These are phyloP conservation scores for Laticauda colubrina DNA, from an alignment of 2,113 vertebrate genomes.

Conservation along the genomic window DNA sequence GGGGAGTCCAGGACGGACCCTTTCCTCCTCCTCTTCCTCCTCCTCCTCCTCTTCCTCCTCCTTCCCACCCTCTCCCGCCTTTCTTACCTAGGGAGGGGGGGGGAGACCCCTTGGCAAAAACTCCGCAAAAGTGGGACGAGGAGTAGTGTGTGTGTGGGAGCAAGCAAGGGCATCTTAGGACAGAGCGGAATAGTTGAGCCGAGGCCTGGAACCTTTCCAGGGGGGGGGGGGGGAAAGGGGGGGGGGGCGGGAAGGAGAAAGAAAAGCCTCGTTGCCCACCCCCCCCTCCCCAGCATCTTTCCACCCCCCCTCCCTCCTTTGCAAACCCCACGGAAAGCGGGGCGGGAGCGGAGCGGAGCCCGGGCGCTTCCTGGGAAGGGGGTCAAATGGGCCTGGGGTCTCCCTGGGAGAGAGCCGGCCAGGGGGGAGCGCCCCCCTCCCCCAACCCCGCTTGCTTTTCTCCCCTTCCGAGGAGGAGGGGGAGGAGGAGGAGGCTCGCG, in stretches of 20 bases:
- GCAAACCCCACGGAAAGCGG: not conserved
- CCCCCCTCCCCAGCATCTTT: not conserved
- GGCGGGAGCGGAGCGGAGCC: not conserved
- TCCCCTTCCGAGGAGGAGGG: not conserved
- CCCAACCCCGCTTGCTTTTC: not conserved
- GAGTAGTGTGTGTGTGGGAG: not conserved
- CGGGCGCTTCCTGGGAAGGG: not conserved
- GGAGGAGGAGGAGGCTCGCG: not conserved
- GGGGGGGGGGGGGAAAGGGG: not conserved
- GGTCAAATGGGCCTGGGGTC: not conserved
- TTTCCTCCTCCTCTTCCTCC: not conserved
- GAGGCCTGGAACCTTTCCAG: not conserved
- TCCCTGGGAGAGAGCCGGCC: not conserved
- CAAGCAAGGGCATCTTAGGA: conserved; percentile 2
- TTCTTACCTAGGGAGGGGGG: not conserved
- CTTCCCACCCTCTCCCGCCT: too few species aligned
- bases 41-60: too few species aligned
- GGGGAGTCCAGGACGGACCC: not conserved
- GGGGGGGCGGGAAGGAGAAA: too few species aligned
- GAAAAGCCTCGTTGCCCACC: not conserved
- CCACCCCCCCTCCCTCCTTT: too few species aligned
- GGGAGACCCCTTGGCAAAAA: not conserved
- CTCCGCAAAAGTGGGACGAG: too few species aligned
- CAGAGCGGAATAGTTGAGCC: not conserved
- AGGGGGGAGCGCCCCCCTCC: not conserved